phyloP scores from a whole-genome alignment of 2,797 vertebrate species.

The Sebastes nivosus region DNA sequence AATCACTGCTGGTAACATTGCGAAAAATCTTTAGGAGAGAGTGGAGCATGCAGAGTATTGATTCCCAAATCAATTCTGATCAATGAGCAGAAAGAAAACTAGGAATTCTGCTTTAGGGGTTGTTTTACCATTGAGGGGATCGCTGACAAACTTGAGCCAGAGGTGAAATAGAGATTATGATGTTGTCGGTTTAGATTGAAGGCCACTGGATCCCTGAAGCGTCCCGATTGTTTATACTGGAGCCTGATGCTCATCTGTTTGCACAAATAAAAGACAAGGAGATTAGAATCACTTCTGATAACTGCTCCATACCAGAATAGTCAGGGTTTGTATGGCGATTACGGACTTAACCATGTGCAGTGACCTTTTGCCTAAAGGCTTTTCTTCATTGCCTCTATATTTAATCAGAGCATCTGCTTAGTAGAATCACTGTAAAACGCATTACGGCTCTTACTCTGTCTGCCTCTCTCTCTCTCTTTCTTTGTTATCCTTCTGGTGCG shows the following conservation, averaged over 20 bases:
- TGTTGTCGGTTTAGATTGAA: slow-evolving; percentile 16
- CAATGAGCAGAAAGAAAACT: background rate
- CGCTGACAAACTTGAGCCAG: slow-evolving; percentile 1
- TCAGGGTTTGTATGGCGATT: slow-evolving; percentile 32
- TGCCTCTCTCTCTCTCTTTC: slow-evolving; percentile 9
- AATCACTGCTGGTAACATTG: background rate
- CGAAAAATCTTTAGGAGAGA: slow-evolving; percentile 10
- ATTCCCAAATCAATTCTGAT: slow-evolving; percentile 34
- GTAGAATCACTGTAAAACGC: slow-evolving; percentile 42
- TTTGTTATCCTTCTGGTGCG: slow-evolving; percentile 50
- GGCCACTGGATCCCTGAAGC: background rate
- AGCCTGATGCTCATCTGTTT: slow-evolving; percentile 35
- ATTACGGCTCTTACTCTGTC: slow-evolving; percentile 18
- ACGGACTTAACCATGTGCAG: slow-evolving; percentile 24
- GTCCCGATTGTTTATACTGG: slow-evolving; percentile 14
- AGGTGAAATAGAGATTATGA: background rate
- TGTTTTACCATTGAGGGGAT: slow-evolving; percentile 27
- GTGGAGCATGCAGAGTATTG: background rate
- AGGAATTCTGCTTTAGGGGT: background rate
- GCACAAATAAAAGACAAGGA: slow-evolving; percentile 26
- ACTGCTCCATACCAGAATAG: slow-evolving; percentile 14
- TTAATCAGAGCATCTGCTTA: slow-evolving; percentile 57
- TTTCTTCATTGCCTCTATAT: slow-evolving; percentile 40
- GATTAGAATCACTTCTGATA: slow-evolving; percentile 38
- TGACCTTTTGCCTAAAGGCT: slow-evolving; percentile 60